Evolutionary conservation across 2,888 invertebrate genomes (phyloP).

Genomic region (Tenthredo mesomela): DNA sequence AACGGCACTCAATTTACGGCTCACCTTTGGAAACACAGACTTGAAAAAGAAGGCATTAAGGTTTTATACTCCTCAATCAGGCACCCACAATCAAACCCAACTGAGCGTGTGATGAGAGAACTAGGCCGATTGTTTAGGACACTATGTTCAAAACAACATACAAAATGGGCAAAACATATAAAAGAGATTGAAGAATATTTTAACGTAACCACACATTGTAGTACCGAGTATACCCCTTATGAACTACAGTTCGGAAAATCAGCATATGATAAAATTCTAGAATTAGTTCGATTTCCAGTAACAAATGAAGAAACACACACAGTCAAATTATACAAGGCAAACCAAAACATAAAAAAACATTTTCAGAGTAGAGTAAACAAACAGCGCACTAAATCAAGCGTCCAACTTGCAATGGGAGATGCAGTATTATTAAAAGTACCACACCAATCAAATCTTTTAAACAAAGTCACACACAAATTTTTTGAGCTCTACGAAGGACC

Average conservation of each 20-base stretch:
- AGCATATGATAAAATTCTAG: constrained; percentile 28
- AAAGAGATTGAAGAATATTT: constrained; percentile 53
- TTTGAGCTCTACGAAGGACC: constrained; percentile 31
- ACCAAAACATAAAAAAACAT: constrained; percentile 27
- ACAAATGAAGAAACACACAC: background rate
- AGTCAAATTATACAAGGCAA: constrained; percentile 45
- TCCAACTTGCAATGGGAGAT: constrained; percentile 2
- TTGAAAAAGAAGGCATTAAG: constrained; percentile 34
- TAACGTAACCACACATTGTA: constrained; percentile 55
- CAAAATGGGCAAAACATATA: constrained; percentile 56
- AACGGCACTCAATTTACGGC: constrained; percentile 56
- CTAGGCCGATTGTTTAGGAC: constrained; percentile 58
- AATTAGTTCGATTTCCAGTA: constrained; percentile 46
- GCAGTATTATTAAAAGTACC: constrained; percentile 33
- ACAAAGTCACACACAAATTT: constrained; percentile 31
- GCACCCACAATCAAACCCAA: constrained; percentile 57
- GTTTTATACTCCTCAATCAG: constrained; percentile 54
- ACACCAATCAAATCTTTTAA: background rate
- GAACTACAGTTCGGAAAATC: constrained; percentile 54
- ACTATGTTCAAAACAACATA: constrained; percentile 55
- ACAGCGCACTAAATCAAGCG: background rate
- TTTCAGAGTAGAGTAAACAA: constrained; percentile 51
- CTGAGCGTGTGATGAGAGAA: constrained; percentile 57
- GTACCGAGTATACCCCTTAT: constrained; percentile 54
- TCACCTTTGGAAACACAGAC: constrained; percentile 42